A percentile compares a stretch with the other conserved stretches of the same genome.
phyloP scores from a whole-genome alignment of 2,797 vertebrate genomes.

The Coregonus ussuriensis region DNA sequence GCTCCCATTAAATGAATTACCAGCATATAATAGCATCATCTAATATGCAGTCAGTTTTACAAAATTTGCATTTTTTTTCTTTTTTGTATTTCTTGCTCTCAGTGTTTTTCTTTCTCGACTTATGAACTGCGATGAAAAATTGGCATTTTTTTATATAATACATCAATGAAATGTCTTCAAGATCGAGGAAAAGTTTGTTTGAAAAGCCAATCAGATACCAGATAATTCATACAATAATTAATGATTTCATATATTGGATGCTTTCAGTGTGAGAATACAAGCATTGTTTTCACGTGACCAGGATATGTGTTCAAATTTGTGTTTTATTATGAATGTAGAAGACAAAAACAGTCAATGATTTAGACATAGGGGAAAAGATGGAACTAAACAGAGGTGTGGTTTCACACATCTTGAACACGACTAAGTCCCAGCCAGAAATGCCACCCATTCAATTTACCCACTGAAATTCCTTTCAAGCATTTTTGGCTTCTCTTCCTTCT shows the following conservation, averaged over 20 bases:
- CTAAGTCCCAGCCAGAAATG: neutral
- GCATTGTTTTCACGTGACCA: neutral
- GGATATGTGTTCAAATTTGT: neutral
- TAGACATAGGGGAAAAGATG: neutral
- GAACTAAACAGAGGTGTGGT: too few relatives aligned
- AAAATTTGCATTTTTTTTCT: neutral
- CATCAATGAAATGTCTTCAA: neutral
- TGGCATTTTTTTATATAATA: too few relatives aligned
- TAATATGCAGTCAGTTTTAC: neutral
- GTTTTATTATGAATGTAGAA: too few relatives aligned
- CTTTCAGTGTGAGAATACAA: neutral
- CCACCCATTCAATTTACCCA: neutral
- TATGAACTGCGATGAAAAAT: neutral
- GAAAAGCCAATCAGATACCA: neutral
- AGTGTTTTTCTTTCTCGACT: neutral
- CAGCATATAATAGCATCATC: neutral
- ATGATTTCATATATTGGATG: neutral
- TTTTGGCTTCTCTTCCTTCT: neutral
- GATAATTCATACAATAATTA: neutral
- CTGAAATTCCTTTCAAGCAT: neutral
- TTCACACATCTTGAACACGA: too few relatives aligned
- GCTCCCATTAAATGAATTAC: constrained; percentile 21
- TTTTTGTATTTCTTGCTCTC: neutral
- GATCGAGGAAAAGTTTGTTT: neutral
- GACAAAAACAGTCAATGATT: neutral